Evolutionary conservation across 2,797 vertebrate species (phyloP).

Genomic region (Capromys pilorides): DNA sequence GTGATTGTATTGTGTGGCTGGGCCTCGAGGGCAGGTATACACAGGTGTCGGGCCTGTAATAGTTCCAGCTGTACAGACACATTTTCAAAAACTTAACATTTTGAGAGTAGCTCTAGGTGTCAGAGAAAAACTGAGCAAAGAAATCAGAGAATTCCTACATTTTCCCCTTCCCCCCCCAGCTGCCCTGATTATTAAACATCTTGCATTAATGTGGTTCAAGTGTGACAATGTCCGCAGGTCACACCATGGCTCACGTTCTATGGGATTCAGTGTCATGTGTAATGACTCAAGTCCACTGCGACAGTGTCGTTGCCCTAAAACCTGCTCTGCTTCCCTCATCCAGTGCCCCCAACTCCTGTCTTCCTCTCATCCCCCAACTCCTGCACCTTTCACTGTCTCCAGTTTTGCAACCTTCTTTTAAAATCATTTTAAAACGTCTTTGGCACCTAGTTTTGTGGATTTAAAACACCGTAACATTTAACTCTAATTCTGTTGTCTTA

Average conservation of each 20-base stretch:
- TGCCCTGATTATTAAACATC: background rate
- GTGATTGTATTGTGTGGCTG: background rate
- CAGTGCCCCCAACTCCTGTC: background rate
- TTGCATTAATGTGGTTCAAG: rapidly evolving
- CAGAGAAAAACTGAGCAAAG: background rate
- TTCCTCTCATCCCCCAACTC: background rate
- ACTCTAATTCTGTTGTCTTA: background rate
- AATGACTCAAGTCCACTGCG: background rate
- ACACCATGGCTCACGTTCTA: too few relatives aligned
- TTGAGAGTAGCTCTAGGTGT: background rate
- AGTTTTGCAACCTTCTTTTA: background rate
- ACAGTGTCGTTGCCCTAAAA: background rate
- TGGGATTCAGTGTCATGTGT: background rate
- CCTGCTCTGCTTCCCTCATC: too few relatives aligned
- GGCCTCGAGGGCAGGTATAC: background rate
- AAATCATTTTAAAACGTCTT: too few relatives aligned
- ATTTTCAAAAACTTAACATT: background rate
- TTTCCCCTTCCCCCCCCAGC: background rate
- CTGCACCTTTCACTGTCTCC: background rate
- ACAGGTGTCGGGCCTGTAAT: background rate
- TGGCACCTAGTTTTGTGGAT: background rate
- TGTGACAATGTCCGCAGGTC: too few relatives aligned
- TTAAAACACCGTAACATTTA: background rate
- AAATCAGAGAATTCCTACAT: background rate
- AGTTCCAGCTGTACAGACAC: background rate